Conservation (phyloP, 1,140 invertebrate species). For the Druon quercuslanigerum region DNA sequence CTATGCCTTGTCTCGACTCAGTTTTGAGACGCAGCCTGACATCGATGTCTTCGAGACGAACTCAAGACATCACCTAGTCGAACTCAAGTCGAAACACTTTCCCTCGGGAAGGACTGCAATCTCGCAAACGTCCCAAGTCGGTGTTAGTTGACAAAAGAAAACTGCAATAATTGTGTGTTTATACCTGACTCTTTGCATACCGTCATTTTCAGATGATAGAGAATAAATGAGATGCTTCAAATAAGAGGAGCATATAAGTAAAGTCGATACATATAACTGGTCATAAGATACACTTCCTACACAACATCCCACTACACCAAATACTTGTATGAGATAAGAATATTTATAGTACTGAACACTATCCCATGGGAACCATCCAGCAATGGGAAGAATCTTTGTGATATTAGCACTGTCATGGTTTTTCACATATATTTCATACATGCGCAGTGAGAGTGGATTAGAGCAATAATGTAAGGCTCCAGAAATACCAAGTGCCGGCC, state of each 20-base stretch:
- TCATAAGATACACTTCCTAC: constrained; percentile 19
- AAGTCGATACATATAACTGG: constrained; percentile 2
- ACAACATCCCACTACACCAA: constrained; percentile 1
- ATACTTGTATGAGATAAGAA: constrained; percentile 20
- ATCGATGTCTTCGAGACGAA: too few species aligned
- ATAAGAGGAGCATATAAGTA: not conserved
- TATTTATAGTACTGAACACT: not conserved
- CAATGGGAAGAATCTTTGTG: not conserved
- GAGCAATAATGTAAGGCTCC: constrained; percentile 25
- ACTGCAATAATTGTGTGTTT: not conserved
- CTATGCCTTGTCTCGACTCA: too few species aligned
- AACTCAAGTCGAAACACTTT: too few species aligned
- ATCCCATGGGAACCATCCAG: constrained; percentile 17
- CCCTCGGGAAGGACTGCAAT: too few species aligned
- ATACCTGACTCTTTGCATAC: not conserved
- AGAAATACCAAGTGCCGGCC: constrained; percentile 1
- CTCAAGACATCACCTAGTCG: too few species aligned
- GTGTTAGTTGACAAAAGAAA: too few species aligned
- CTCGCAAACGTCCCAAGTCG: too few species aligned
- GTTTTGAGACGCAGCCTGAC: too few species aligned
- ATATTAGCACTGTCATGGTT: not conserved
- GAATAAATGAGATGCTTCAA: constrained; percentile 7
- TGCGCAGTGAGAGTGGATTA: constrained; percentile 8
- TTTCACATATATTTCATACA: constrained; percentile 9
- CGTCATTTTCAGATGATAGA: not conserved